phyloP scores from a whole-genome alignment of 2,113 vertebrate genomes.

The Marmota flaviventris region DNA sequence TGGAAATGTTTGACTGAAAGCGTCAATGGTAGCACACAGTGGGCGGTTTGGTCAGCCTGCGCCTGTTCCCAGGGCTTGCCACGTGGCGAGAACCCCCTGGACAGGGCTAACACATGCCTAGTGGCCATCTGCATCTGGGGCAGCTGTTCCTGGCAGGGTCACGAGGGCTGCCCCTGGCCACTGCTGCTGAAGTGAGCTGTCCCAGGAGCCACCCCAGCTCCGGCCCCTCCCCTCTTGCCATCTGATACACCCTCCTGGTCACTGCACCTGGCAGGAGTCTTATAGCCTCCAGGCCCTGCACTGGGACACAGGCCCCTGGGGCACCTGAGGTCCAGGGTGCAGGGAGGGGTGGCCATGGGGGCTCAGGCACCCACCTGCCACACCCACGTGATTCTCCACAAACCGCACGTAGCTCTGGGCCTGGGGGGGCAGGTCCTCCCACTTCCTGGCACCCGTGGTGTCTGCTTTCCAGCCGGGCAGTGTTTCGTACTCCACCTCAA shows the following conservation, averaged over 20 bases:
- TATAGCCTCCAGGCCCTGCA: background rate
- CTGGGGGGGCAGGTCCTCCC: conserved; percentile 96
- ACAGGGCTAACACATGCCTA: no score
- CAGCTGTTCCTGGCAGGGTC: background rate
- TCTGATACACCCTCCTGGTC: background rate
- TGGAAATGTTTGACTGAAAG: background rate
- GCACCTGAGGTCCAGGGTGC: no score
- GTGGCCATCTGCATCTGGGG: background rate
- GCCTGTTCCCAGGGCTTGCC: background rate
- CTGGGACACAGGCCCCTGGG: background rate
- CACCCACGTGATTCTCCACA: conserved; percentile 97
- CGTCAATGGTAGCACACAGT: background rate
- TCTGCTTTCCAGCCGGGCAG: conserved; percentile 98
- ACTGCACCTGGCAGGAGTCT: background rate
- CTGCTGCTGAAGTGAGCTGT: background rate
- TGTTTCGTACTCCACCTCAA: conserved; percentile 97
- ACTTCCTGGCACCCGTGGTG: conserved; percentile 95
- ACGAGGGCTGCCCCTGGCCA: background rate
- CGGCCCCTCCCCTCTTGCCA: background rate
- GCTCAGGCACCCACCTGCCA: conserved; percentile 90
- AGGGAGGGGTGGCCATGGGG: rapidly evolving
- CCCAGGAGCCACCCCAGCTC: background rate
- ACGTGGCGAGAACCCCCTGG: background rate
- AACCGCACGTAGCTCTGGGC: conserved; percentile 98
- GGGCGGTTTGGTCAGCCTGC: background rate